phyloP scores from a whole-genome alignment of 2,888 invertebrate species.

The Atethmia centrago region DNA sequence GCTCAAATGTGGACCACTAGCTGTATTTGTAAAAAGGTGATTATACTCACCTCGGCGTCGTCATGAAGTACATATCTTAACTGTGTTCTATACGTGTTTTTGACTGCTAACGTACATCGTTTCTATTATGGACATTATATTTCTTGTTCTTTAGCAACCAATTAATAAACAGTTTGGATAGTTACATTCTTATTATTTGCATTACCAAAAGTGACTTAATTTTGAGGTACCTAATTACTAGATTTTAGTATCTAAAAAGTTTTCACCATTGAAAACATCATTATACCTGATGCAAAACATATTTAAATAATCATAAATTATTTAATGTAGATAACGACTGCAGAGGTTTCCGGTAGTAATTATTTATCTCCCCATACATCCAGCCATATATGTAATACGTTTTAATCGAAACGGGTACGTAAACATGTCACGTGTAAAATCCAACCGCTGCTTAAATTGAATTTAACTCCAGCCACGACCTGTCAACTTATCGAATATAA shows the following conservation, averaged over 20 bases:
- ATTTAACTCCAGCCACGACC: conserved; percentile 81
- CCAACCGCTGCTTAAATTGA: conserved; percentile 79
- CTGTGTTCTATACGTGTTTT: conserved; percentile 21
- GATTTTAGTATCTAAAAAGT: neutral
- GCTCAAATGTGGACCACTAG: conserved; percentile 75
- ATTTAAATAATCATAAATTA: conserved; percentile 27
- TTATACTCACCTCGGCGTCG: conserved; percentile 72
- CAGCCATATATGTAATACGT: conserved; percentile 63
- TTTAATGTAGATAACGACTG: conserved; percentile 46
- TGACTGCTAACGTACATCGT: conserved; percentile 11
- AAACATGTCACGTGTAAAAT: conserved; percentile 81
- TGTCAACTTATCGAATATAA: conserved; percentile 87
- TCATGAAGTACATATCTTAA: conserved; percentile 60
- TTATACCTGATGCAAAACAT: neutral
- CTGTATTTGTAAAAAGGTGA: conserved; percentile 82
- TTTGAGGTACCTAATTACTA: neutral
- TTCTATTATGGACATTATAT: conserved; percentile 1
- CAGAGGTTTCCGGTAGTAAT: conserved; percentile 54
- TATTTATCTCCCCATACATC: conserved; percentile 55
- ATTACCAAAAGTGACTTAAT: neutral
- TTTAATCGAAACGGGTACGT: conserved; percentile 74
- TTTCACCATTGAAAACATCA: neutral
- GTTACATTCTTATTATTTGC: too few species aligned
- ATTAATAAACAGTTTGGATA: neutral
- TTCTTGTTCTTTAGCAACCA: neutral